Evolutionary conservation across 2,888 invertebrate species (phyloP), one percentile per base, ranked within the genome.

Genomic region (Eilema griseolum): DNA sequence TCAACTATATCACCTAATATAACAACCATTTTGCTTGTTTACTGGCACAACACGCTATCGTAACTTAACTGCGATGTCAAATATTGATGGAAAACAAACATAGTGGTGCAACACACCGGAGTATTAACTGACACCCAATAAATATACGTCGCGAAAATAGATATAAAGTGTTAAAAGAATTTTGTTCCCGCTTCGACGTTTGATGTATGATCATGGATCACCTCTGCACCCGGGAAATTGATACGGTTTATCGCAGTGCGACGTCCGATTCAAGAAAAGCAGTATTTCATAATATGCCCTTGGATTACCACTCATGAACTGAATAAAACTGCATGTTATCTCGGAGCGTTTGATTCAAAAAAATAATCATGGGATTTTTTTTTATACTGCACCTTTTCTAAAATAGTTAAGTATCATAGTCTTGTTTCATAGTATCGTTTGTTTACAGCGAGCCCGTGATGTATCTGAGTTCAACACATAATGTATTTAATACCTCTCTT

Each of bases 191-290:
- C 79, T 76, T 67, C 69, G 67, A 63, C 64, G 73, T 41, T 75
- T 82, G 82, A 82, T 82, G 82, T 83, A 82, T 83, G 82, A 77
- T 76, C 82, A 78, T 82, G 71, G 83, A 82, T 82, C 73, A 77
- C 74, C 73, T 74, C 71, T 78, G 79, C 78, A 77, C 76, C 67
- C 69, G 71, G 76, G 66, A 63, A 80, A 83, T 81, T 71, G 78
- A 78, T 81, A 75, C 71, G 61, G 63, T 77, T 72, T 74, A 69
- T 73, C 70, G 61, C 41, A 28, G 37, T 60, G 41, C 62, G 57
- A 52, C 37, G 59, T 71, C 26, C 64, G 52, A 61, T 65, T 71
- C 52, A n/a, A 67, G 60, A 64, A 14, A 60, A 61, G n/a, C 11
- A 12, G 20, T 46, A 23, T 52, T 52, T 41, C 23, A 26, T 52